Evolutionary conservation across 2,797 vertebrate species (phyloP).

Genomic region (Fratercula arctica): DNA sequence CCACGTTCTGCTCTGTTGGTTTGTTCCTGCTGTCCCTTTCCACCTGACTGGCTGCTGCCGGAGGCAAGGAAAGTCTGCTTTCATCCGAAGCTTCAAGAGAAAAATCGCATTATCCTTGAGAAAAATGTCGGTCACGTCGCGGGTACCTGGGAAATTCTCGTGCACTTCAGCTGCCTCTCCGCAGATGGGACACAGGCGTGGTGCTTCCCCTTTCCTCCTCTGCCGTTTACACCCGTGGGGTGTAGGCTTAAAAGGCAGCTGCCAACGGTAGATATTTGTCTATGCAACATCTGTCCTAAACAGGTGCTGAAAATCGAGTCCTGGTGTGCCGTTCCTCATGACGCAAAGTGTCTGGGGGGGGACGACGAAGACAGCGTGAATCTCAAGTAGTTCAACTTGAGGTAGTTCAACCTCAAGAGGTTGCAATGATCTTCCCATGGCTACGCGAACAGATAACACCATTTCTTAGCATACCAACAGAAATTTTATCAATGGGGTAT

Average conservation of each 20-base stretch:
- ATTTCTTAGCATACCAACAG: background rate
- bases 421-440: background rate
- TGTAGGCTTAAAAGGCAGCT: background rate
- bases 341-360: background rate
- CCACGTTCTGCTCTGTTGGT: background rate
- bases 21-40: background rate
- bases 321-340: background rate
- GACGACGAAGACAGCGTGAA: background rate
- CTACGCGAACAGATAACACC: background rate
- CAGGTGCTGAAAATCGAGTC: too few species aligned
- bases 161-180: background rate
- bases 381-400: background rate
- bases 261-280: background rate
- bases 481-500: background rate
- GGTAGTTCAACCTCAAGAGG: too few species aligned
- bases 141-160: background rate
- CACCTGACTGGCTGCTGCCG: background rate
- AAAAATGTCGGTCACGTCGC: background rate
- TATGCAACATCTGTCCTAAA: background rate
- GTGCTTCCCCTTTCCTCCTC: background rate
- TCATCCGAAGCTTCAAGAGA: background rate
- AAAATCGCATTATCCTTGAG: background rate
- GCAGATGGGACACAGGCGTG: fast-evolving
- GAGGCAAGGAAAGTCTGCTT: background rate
- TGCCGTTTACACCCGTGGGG: background rate